Conservation (phyloP, 1,140 invertebrate species). For the Drosophila kepulauana region DNA sequence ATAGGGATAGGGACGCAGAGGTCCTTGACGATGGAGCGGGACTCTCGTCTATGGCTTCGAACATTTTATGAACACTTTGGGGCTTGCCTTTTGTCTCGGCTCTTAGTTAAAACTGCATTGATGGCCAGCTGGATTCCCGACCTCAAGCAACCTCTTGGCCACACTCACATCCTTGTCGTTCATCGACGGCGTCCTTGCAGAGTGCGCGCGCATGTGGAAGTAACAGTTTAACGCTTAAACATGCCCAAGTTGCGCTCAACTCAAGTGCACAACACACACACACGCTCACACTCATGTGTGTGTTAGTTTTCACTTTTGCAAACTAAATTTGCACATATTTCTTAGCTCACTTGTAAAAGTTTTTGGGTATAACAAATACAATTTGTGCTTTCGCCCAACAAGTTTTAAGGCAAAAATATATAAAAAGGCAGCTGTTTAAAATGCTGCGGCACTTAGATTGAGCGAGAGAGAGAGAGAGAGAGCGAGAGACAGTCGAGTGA, state of each 20-base stretch:
- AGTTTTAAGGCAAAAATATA: conserved; percentile 28
- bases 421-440: conserved; percentile 51
- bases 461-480: conserved; percentile 1
- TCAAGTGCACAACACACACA: conserved; percentile 40
- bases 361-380: conserved; percentile 69
- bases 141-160: not conserved
- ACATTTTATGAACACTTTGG: conserved; percentile 77
- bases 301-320: conserved; percentile 66
- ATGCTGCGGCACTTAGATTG: conserved; percentile 38
- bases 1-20: not conserved
- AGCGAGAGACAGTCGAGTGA: not conserved
- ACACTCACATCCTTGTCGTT: conserved; percentile 3
- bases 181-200: not conserved
- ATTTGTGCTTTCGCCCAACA: conserved; percentile 52
- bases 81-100: conserved; percentile 74
- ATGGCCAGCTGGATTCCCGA: conserved; percentile 64
- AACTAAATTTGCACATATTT: conserved; percentile 62
- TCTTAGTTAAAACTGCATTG: conserved; percentile 67
- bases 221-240: conserved; percentile 81
- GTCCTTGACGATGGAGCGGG: not conserved
- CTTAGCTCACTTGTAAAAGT: conserved; percentile 51
- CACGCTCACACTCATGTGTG: conserved; percentile 7
- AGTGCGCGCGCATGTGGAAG: conserved; percentile 69
- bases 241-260: conserved; percentile 72
- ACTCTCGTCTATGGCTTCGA: conserved; percentile 37